Evolutionary conservation across 2,797 vertebrate genomes (phyloP), one percentile per base, ranked within the genome.

Genomic region (Podargus strigoides): DNA sequence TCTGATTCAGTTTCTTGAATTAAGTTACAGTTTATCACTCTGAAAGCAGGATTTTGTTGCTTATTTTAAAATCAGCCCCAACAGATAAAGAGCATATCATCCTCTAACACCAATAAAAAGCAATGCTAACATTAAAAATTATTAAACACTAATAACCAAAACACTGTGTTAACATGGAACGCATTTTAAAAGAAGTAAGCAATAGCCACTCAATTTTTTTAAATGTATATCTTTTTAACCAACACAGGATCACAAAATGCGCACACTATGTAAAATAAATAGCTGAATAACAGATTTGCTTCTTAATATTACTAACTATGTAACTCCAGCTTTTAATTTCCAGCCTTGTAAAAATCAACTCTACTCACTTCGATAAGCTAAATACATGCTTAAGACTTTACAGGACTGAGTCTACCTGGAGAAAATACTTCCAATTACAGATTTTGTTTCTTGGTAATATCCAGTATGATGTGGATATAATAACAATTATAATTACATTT

Each of bases 1-100:
- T 96, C 73, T 87, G 63, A 95, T 93, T 95, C 77, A 92, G 83
- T 94, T 96, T 95, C 85, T 90, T 93, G 79, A 97, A 96, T 95
- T 81, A 88, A 55, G 62, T 90, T 93, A 85, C 26, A 90, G 76
- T 93, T 97, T 92, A 93, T 96, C 59, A 94, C 60, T 91, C 92
- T 83, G 49, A 96, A 97, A 97, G 85, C 37, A 68, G 63, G 58
- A 73, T 70, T 96, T 91, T 27, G 41, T 56, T 92, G 86, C 81
- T 95, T 93, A 89, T 58, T 86, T 76, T 91, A n/a, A n/a, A n/a
- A n/a, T 93, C 59, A 87, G 91, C 49, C 50, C 19, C 67, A 95
- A 82, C 24, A 96, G 76, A 90, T 84, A 94, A 95, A 95, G 19
- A 94, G 42, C 20, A 69, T 47, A 93, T 55, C n/a, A 85, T 78